phyloP scores from a whole-genome alignment of 37 sponge, comb jelly and placozoan genomes.

The Theonella swinhoei region DNA sequence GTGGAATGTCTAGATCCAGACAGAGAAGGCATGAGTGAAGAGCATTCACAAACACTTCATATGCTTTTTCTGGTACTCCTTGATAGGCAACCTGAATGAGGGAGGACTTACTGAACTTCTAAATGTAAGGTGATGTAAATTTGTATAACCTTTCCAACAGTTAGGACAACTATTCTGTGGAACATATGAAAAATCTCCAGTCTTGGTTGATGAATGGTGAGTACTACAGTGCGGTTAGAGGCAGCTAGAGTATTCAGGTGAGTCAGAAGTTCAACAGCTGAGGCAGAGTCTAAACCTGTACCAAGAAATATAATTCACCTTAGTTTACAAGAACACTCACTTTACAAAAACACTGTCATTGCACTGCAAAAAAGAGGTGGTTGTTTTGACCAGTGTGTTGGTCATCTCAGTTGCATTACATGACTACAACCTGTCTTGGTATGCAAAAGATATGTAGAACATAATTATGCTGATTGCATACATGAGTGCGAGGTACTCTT shows the following conservation, averaged over 20 bases:
- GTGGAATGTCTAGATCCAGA: background rate
- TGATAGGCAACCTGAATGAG: conserved; percentile 68
- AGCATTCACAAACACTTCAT: conserved; percentile 68
- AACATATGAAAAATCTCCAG: conserved; percentile 84
- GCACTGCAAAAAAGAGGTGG: no score
- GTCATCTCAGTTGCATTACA: no score
- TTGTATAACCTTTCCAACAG: conserved; percentile 70
- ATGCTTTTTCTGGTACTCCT: conserved; percentile 65
- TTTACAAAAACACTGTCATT: no score
- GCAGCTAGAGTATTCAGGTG: conserved; percentile 61
- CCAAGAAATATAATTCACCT: no score
- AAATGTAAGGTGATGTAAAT: background rate
- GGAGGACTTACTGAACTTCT: background rate
- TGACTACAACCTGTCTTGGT: no score
- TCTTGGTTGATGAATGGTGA: conserved; percentile 84
- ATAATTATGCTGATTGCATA: no score
- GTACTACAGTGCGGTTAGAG: conserved; percentile 74
- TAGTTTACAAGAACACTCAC: no score
- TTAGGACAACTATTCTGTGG: conserved; percentile 60
- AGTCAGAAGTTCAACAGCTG: conserved; percentile 71
- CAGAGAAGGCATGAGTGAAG: background rate
- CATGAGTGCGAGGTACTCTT: no score
- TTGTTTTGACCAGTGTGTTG: no score
- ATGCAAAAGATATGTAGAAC: no score
- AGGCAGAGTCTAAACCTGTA: conserved; percentile 71